phyloP scores from a whole-genome alignment of 2,113 vertebrate genomes.

The Columba livia region DNA sequence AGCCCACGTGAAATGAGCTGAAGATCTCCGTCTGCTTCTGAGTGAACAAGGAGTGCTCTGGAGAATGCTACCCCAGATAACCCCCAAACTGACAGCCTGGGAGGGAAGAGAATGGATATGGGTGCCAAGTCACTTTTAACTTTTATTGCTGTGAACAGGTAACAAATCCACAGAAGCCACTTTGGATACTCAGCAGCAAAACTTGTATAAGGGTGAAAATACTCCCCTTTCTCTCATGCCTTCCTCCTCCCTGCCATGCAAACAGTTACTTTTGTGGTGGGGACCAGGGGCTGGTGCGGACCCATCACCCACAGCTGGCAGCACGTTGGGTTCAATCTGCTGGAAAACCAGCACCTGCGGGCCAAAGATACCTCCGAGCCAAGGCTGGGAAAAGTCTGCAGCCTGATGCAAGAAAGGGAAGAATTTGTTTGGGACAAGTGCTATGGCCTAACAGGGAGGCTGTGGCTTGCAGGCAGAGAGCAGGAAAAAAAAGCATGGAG shows the following conservation, averaged over 20 bases:
- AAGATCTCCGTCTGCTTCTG: not conserved
- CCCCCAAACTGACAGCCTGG: not conserved
- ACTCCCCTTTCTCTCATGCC: not conserved
- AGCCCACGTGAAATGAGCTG: not conserved
- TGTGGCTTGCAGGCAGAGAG: not conserved
- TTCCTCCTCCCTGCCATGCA: not conserved
- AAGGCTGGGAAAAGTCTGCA: not conserved
- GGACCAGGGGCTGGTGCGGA: not conserved
- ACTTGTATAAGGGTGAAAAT: not conserved
- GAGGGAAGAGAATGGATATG: not conserved
- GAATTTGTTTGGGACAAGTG: not conserved
- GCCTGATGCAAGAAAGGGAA: not conserved
- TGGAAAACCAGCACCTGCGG: not conserved
- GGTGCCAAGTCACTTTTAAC: not conserved
- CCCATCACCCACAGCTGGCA: not conserved
- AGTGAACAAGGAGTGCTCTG: not conserved
- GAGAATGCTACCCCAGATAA: not conserved
- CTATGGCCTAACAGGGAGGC: not conserved
- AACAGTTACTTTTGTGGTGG: not conserved
- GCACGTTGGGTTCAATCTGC: fast-evolving
- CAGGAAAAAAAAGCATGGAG: not conserved
- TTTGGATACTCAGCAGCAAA: not conserved
- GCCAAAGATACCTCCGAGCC: not conserved
- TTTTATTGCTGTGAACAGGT: not conserved
- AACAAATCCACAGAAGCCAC: not conserved